Percentiles rank a stretch among this genome's conserved stretches.
phyloP scores from a whole-genome alignment of 2,797 vertebrate species.

The Diceros bicornis region DNA sequence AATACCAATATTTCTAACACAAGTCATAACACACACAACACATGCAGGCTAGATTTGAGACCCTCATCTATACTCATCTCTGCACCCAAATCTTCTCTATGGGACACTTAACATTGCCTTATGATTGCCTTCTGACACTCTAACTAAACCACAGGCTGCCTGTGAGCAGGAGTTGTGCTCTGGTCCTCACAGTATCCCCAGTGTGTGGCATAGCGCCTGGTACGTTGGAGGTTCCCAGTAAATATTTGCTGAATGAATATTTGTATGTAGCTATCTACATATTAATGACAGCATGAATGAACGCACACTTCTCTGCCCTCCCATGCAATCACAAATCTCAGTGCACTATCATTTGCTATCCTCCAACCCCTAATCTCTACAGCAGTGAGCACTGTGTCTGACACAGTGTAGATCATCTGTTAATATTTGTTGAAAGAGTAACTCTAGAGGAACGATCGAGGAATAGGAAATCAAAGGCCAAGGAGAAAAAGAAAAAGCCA shows the following conservation, averaged over 20 bases:
- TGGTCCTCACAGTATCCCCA: not conserved
- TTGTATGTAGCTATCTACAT: not conserved
- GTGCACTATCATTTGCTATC: not conserved
- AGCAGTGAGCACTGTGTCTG: not conserved
- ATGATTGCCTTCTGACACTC: not conserved
- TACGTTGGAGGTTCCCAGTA: not conserved
- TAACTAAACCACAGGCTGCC: not conserved
- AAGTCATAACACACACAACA: not conserved
- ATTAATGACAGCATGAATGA: not conserved
- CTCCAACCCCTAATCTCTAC: not conserved
- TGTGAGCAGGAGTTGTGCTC: not conserved
- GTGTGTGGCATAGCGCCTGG: not conserved
- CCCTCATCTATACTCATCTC: not conserved
- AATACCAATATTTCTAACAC: not conserved
- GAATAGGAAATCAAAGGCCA: not conserved
- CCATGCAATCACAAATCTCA: not conserved
- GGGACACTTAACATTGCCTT: not conserved
- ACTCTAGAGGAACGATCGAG: not conserved
- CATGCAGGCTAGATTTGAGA: not conserved
- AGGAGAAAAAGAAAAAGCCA: not conserved
- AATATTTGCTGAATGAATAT: not conserved
- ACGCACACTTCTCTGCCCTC: not conserved
- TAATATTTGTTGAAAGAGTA: conserved; percentile 50
- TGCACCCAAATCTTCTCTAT: not conserved
- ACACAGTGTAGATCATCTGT: not conserved